Evolutionary conservation across 2,113 vertebrate genomes (phyloP), one percentile per base, ranked within the genome.

Genomic region (Megaleporinus macrocephalus): DNA sequence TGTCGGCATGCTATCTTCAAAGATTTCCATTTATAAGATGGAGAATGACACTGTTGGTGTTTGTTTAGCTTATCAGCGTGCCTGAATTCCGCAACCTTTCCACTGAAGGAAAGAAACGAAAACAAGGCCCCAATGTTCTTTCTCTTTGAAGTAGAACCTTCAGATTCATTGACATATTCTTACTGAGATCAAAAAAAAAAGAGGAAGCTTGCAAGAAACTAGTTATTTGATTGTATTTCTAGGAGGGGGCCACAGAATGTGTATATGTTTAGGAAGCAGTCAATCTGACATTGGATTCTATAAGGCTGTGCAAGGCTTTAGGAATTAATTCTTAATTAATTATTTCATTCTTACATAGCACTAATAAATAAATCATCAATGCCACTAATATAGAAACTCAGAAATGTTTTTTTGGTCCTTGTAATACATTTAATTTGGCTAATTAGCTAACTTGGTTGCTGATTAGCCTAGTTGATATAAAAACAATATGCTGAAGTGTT

Each of bases 1-100:
- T 29, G 22, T 59, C 33, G 61, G 22, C 15, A 26, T 44, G 13
- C 30, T 20, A 57, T 75, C 33, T 81, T 76, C 72, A 81, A 51
- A 81, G 61, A 44, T 57, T 74, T 22, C 11, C 36, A 26, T 69
- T 29, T 81, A 44, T 75, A 68, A 53, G 53, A 20, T 41, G 63
- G 47, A 51, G 49, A 68, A 74, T 66, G 44, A 65, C 47, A 41
- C n/a, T 14, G 62, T 33, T 47, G 36, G 55, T 59, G n/a, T 75
- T 65, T 74, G 4, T 59, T 29, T 14, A 47, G 80, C 61, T 69
- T 81, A 81, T 75, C 51, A 57, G 59, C 26, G 3, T 14, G 33
- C 10, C 55, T 68, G 47, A 20, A 73, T 59, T 14, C 5, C 11
- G 49, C 13, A 11, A 10, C 44, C 44, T 53, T 73, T 51, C 66